Base-by-base conservation (phyloP, 1,140 invertebrate species). In the Zaprionus gabonicus region DNA sequence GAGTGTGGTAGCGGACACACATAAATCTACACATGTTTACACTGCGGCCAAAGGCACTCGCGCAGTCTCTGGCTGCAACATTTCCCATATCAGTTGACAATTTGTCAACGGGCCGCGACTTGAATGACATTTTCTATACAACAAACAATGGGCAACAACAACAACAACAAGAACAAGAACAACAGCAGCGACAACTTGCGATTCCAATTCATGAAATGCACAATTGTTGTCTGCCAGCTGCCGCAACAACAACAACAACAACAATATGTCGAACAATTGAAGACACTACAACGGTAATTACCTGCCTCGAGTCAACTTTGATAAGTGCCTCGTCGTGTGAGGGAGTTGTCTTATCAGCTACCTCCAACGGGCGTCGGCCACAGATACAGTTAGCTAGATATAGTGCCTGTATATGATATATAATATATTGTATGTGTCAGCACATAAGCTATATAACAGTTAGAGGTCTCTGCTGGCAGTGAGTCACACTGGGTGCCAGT, bases 21-120 rank as follows among this genome's bases (percentile, higher is more conserved):
- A 86, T 86, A 86, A 86, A 86, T 86, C 80, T 72, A 87, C 70
- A 87, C 80, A 90, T 90, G 85, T 90, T 88, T 84, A 84, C 78
- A 88, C 69, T 53, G 68, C 57, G 76, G 67, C 73, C 82, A 70
- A 82, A 69, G 71, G 46, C 82, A 78, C 67, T 85, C 60, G 60
- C 34, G 57, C 36, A 28, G 59, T 34, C 51, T 27, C 38, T 27
- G 60, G 36, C 69, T 51, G 69, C 71, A 72, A 49, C 63, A 70
- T 70, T 74, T 59, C 23, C 85, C 85, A 88, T 88, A 88, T 88
- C 84, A 88, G 84, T 84, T 88, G 78, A 90, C 84, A 88, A 88
- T 88, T 88, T 88, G 84, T 88, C 84, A 88, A 85, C 78, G 67
- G 68, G 56, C 81, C 72, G 78, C 81, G 84, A 88, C 85, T 90